These are phyloP conservation scores for Cydia strobilella DNA, from an alignment of 1,140 invertebrate genomes.

Conservation along the genomic window DNA sequence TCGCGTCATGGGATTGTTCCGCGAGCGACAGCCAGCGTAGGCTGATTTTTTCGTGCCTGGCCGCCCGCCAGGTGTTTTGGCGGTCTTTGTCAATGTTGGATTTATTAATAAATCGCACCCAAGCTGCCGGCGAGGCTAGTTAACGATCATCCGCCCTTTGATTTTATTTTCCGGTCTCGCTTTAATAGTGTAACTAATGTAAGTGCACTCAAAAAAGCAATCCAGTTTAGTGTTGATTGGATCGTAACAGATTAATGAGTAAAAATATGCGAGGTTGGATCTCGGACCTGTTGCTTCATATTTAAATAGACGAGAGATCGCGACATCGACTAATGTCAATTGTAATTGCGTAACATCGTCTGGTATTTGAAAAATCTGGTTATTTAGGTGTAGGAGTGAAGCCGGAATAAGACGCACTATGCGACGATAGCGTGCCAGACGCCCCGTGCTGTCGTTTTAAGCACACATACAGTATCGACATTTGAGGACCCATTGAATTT, in stretches of 20 bases:
- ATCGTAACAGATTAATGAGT: neutral
- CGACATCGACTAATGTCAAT: constrained; percentile 44
- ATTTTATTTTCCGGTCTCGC: constrained; percentile 6
- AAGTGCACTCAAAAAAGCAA: neutral
- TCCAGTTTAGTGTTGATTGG: neutral
- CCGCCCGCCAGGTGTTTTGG: constrained; percentile 69
- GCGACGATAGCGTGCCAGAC: constrained; percentile 53
- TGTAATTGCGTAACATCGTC: constrained; percentile 54
- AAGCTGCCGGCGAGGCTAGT: constrained; percentile 54
- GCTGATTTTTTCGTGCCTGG: constrained; percentile 66
- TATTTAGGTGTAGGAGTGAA: constrained; percentile 57
- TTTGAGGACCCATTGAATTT: neutral
- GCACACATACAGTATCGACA: neutral
- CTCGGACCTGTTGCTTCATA: neutral
- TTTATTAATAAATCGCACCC: constrained; percentile 76
- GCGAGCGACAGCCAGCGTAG: constrained; percentile 54
- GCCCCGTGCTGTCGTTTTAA: constrained; percentile 37
- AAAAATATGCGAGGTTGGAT: neutral
- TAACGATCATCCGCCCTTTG: constrained; percentile 33
- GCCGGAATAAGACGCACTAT: constrained; percentile 62
- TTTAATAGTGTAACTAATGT: constrained; percentile 20
- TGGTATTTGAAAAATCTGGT: constrained; percentile 71
- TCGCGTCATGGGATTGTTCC: constrained; percentile 62
- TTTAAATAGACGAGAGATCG: constrained; percentile 5
- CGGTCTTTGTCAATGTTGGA: constrained; percentile 79